phyloP scores from a whole-genome alignment of 2,113 vertebrate genomes.

The Phaetusa simplex region DNA sequence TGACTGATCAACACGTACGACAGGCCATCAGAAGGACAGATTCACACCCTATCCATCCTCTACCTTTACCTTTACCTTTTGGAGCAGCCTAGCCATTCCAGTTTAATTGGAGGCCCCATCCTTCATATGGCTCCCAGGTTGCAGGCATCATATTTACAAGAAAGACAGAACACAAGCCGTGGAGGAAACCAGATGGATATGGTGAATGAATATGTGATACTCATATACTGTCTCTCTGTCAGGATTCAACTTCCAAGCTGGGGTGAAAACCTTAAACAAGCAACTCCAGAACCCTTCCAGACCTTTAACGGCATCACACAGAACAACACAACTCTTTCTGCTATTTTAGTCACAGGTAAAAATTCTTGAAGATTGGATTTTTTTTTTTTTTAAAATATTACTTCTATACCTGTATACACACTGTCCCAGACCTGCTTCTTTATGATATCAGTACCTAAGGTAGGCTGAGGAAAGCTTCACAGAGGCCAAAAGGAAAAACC shows the following conservation, averaged over 20 bases:
- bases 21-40: neutral
- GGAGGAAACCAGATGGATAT: neutral
- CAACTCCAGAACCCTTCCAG: conserved; percentile 42
- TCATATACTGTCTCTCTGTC: neutral
- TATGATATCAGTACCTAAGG: neutral
- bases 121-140: neutral
- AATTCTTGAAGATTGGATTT: neutral
- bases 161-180: neutral
- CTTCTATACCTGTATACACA: neutral
- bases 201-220: neutral
- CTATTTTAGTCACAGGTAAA: conserved; percentile 6
- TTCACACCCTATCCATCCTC: neutral
- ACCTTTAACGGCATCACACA: conserved; percentile 29
- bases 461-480: neutral
- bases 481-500: neutral
- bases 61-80: neutral
- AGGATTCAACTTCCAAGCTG: conserved; percentile 21
- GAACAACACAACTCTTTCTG: conserved; percentile 19
- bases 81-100: neutral
- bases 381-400: neutral
- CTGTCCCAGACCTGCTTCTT: neutral
- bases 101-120: neutral
- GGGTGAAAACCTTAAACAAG: conserved; percentile 24
- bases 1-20: neutral
- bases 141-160: neutral